Percentiles rank a stretch among this genome's conserved stretches.
phyloP scores from a whole-genome alignment of 2,113 vertebrate genomes.

The Lagopus muta region DNA sequence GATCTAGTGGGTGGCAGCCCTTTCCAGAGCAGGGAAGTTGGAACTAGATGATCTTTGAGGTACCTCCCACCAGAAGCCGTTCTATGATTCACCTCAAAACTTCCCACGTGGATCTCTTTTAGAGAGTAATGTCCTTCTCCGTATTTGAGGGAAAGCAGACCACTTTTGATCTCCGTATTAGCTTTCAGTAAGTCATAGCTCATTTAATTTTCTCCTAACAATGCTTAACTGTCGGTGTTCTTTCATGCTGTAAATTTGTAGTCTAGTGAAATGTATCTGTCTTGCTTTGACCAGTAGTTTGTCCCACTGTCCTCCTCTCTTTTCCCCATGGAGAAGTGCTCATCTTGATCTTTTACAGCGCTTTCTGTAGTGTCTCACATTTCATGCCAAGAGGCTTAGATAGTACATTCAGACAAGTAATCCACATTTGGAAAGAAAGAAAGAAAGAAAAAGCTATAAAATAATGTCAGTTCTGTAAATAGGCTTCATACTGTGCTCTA shows the following conservation, averaged over 20 bases:
- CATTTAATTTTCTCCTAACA: neutral
- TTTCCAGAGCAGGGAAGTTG: too few relatives aligned
- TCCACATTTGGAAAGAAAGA: neutral
- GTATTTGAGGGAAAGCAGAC: neutral
- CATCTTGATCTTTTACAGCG: neutral
- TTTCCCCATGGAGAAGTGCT: neutral
- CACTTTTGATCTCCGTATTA: neutral
- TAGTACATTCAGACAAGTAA: neutral
- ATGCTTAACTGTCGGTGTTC: neutral
- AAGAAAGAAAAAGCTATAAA: neutral
- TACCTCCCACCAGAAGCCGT: too few relatives aligned
- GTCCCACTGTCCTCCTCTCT: neutral
- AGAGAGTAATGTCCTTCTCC: neutral
- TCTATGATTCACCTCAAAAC: neutral
- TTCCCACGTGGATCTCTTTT: neutral
- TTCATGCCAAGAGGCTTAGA: neutral
- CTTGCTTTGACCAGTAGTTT: neutral
- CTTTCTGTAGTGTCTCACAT: neutral
- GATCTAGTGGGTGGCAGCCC: too few relatives aligned
- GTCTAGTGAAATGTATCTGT: neutral
- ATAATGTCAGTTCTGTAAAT: neutral
- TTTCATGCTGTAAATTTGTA: neutral
- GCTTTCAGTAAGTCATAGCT: neutral
- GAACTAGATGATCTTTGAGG: too few relatives aligned
- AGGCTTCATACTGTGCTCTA: neutral